Percentiles rank a stretch among this genome's conserved stretches.
Conservation (phyloP, 1,140 invertebrate species). For the Drosophila pandora region DNA sequence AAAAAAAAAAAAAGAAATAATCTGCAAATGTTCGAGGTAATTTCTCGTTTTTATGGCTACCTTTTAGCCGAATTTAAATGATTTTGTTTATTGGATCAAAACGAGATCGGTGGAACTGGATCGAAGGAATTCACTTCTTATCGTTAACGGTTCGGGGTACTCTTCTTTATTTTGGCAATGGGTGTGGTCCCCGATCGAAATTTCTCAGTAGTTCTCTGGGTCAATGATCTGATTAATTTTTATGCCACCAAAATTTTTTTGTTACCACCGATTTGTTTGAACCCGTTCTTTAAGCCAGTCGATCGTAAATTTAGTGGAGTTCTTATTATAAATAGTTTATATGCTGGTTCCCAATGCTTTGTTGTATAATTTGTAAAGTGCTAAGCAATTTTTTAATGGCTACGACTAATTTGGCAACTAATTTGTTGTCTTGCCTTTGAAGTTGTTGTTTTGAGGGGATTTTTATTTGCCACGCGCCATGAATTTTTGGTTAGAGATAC, state of each 20-base stretch:
- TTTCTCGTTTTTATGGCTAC: constrained; percentile 68
- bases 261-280: constrained; percentile 13
- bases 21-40: constrained; percentile 53
- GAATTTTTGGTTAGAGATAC: constrained; percentile 17
- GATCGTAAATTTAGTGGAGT: constrained; percentile 49
- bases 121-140: constrained; percentile 46
- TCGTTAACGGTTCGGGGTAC: constrained; percentile 31
- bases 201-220: constrained; percentile 67
- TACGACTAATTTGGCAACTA: constrained; percentile 47
- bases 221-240: constrained; percentile 63
- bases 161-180: constrained; percentile 5
- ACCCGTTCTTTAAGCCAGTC: constrained; percentile 36
- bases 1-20: constrained; percentile 8
- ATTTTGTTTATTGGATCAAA: constrained; percentile 49
- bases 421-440: constrained; percentile 59
- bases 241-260: neutral
- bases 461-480: constrained; percentile 63
- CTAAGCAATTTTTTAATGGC: constrained; percentile 55
- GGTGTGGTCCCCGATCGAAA: constrained; percentile 27
- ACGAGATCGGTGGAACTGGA: constrained; percentile 17
- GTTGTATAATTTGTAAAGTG: constrained; percentile 54
- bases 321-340: constrained; percentile 31
- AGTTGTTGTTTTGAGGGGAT: constrained; percentile 8
- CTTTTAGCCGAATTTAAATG: constrained; percentile 68
- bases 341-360: constrained; percentile 18